Conservation (phyloP, 2,113 vertebrate species). For the Rallus limicola region DNA sequence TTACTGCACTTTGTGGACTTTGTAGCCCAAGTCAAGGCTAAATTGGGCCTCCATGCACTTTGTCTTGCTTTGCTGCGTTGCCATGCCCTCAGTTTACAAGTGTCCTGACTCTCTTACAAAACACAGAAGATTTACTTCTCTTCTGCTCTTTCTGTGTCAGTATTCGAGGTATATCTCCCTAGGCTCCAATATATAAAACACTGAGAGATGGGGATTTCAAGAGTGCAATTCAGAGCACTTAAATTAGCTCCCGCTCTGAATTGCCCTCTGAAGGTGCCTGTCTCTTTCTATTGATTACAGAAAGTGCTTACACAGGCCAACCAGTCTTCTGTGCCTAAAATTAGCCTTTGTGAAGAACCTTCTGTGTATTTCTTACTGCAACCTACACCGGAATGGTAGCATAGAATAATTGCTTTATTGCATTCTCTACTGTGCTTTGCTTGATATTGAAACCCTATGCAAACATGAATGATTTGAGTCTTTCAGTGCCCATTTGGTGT, state of each 20-base stretch:
- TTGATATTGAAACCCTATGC: neutral
- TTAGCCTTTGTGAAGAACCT: neutral
- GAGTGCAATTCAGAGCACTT: neutral
- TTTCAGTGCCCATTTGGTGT: neutral
- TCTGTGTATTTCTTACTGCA: neutral
- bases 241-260: constrained; percentile 24
- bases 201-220: neutral
- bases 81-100: neutral
- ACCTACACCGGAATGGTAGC: neutral
- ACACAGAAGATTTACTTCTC: neutral
- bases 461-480: neutral
- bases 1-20: neutral
- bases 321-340: neutral
- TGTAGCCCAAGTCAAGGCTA: neutral
- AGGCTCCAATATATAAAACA: neutral
- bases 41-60: neutral
- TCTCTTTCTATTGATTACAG: neutral
- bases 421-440: neutral
- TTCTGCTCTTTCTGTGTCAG: neutral
- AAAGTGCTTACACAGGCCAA: neutral
- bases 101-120: neutral
- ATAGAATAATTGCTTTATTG: neutral
- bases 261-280: constrained; percentile 21
- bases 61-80: neutral
- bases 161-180: neutral